Evolutionary conservation across 1,140 invertebrate genomes (phyloP).

Genomic region (Lepidurus packardi): DNA sequence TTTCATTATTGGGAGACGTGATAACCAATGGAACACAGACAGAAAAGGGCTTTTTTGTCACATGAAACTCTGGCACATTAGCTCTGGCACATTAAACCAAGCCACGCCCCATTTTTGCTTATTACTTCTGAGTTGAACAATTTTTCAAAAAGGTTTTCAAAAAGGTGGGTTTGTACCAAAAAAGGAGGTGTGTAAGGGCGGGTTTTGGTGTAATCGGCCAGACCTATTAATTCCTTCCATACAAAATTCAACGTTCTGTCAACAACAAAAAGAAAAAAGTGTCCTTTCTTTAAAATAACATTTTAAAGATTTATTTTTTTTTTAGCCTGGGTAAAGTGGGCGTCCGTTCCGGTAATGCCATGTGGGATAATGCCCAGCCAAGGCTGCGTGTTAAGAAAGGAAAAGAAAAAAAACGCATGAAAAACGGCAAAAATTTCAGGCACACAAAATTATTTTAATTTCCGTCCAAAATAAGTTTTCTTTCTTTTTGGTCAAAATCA

Average conservation of each 20-base stretch:
- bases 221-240: constrained; percentile 14
- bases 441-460: background rate
- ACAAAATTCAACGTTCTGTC: background rate
- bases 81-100: constrained; percentile 18
- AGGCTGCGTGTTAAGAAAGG: background rate
- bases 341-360: constrained; percentile 13
- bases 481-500: too few relatives aligned
- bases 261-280: too few relatives aligned
- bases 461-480: too few relatives aligned
- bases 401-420: background rate
- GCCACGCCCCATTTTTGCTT: background rate
- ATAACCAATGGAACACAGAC: background rate
- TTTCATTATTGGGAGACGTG: background rate
- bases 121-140: background rate
- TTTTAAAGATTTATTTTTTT: background rate
- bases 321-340: constrained; percentile 13
- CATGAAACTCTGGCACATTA: background rate
- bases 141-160: background rate
- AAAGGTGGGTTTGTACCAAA: constrained; percentile 17
- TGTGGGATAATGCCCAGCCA: constrained; percentile 14
- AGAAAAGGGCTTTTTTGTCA: background rate
- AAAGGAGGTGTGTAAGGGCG: background rate
- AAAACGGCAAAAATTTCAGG: background rate
- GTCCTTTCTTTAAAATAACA: background rate
- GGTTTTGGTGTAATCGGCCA: constrained; percentile 12